phyloP scores from a whole-genome alignment of 1,140 invertebrate species.

The Diabrotica undecimpunctata region DNA sequence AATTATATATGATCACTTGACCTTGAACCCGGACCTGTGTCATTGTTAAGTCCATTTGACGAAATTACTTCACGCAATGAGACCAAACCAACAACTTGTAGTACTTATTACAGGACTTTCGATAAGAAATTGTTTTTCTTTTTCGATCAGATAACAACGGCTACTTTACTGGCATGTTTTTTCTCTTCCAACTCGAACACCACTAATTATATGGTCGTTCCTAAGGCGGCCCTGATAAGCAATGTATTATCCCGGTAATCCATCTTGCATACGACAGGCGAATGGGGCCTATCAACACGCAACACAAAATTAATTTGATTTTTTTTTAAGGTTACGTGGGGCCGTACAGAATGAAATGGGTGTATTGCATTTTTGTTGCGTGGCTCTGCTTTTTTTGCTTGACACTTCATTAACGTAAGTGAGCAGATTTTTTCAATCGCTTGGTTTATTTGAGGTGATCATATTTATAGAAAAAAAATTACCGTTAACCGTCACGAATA shows the following conservation, averaged over 20 bases:
- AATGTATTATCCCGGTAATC: slow-evolving; percentile 16
- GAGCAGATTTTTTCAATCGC: not conserved
- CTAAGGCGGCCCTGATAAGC: slow-evolving; percentile 15
- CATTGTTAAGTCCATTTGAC: slow-evolving; percentile 4
- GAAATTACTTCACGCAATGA: slow-evolving; percentile 11
- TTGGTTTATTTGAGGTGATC: no score
- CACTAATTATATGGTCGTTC: slow-evolving; percentile 13
- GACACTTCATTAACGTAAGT: not conserved
- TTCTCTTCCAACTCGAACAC: slow-evolving; percentile 7
- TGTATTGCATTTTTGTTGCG: not conserved
- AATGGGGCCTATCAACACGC: slow-evolving; percentile 15
- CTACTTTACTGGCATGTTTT: slow-evolving; percentile 14
- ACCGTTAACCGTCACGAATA: no score
- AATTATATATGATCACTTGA: no score
- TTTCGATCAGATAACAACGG: slow-evolving; percentile 14
- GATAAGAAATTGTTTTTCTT: slow-evolving; percentile 14
- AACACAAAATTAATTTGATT: slow-evolving; percentile 9
- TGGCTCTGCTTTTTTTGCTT: not conserved
- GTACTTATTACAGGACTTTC: slow-evolving; percentile 8
- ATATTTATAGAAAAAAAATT: no score
- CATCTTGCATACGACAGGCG: slow-evolving; percentile 15
- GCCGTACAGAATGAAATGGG: not conserved
- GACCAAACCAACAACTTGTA: slow-evolving; percentile 10
- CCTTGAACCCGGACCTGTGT: no score
- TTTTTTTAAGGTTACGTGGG: slow-evolving; percentile 2